Percentiles rank a stretch among this genome's conserved stretches.
These are phyloP conservation scores for Coluber constrictor DNA, from an alignment of 2,797 vertebrate species.

Conservation along the genomic window DNA sequence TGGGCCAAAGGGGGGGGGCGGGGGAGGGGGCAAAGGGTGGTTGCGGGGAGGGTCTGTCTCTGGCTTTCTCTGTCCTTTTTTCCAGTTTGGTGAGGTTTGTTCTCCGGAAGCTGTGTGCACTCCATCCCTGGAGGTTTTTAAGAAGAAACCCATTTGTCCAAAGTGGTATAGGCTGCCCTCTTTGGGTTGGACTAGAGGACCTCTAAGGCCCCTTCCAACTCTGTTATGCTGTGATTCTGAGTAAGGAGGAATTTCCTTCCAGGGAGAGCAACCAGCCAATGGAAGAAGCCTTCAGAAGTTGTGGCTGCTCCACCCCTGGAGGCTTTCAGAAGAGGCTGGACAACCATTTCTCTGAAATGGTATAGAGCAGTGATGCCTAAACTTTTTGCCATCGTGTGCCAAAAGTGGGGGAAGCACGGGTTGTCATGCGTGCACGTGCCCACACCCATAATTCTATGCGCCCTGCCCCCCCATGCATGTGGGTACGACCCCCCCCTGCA, in stretches of 20 bases:
- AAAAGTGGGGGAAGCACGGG: too few species aligned
- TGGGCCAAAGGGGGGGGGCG: neutral
- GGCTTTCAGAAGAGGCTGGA: neutral
- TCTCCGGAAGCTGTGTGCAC: rapidly evolving
- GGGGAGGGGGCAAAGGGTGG: neutral
- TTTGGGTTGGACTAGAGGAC: too few species aligned
- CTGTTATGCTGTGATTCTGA: neutral
- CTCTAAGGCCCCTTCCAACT: too few species aligned
- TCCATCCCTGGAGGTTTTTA: neutral
- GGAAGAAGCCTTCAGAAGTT: neutral
- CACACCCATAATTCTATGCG: too few species aligned
- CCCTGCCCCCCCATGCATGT: too few species aligned
- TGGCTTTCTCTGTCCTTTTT: neutral
- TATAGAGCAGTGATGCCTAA: neutral
- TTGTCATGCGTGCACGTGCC: too few species aligned
- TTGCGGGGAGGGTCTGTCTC: neutral
- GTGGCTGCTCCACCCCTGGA: neutral
- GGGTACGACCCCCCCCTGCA: too few species aligned
- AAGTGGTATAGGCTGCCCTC: neutral
- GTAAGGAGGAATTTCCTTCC: too few species aligned
- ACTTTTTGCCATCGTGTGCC: too few species aligned
- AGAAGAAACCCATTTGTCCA: neutral
- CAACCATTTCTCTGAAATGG: neutral
- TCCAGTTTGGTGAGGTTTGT: neutral
- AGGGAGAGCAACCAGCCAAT: too few species aligned